Percentiles rank a stretch among this genome's conserved stretches.
Evolutionary conservation across 2,113 vertebrate species (phyloP).

Genomic region (Conger conger): DNA sequence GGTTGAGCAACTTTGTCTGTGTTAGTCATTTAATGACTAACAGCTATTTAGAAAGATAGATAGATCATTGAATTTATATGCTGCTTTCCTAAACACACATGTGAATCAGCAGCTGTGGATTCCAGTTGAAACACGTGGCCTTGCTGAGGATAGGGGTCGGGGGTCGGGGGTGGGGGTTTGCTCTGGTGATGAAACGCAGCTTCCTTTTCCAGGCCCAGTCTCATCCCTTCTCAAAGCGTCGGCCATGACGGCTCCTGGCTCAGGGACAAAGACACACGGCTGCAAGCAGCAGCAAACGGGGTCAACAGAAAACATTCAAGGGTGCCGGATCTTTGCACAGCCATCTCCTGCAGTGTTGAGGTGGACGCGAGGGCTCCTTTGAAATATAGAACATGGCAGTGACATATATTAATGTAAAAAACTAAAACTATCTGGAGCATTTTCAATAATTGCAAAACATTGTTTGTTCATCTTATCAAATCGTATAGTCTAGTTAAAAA

Average conservation of each 20-base stretch:
- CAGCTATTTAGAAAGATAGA: not conserved
- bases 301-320: not conserved
- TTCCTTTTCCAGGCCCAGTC: not conserved
- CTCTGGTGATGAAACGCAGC: not conserved
- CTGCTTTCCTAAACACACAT: too few relatives aligned
- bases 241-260: not conserved
- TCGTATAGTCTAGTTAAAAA: not conserved
- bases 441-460: too few relatives aligned
- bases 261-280: not conserved
- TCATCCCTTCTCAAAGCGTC: conserved; percentile 4
- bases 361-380: too few relatives aligned
- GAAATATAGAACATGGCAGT: too few relatives aligned
- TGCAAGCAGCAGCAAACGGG: not conserved
- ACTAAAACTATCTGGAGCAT: too few relatives aligned
- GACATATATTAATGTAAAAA: too few relatives aligned
- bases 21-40: not conserved
- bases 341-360: too few relatives aligned
- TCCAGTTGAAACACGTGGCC: not conserved
- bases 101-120: not conserved
- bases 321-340: too few relatives aligned
- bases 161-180: not conserved
- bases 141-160: not conserved
- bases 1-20: not conserved
- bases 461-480: not conserved
- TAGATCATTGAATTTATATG: not conserved